Evolutionary conservation across 2,113 vertebrate species (phyloP).

Genomic region (Psettodes erumei): DNA sequence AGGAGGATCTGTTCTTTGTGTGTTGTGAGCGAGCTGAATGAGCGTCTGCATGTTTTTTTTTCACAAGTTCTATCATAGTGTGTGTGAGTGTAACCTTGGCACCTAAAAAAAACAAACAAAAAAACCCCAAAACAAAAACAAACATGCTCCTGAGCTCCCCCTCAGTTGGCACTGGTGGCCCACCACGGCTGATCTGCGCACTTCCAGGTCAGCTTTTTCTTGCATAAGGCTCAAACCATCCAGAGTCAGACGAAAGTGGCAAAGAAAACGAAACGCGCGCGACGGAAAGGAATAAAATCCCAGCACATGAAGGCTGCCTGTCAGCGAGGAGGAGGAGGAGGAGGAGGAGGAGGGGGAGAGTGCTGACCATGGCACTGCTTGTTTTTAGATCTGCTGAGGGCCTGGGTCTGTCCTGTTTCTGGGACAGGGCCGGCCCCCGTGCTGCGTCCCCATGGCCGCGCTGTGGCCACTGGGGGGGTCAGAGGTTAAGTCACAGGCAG

Average conservation of each 20-base stretch:
- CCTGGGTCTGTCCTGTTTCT: conserved; percentile 27
- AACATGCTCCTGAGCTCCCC: conserved; percentile 70
- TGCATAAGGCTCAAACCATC: conserved; percentile 73
- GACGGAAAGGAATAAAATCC: conserved; percentile 58
- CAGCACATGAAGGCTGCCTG: conserved; percentile 53
- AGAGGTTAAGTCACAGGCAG: conserved; percentile 62
- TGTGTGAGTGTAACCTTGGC: conserved; percentile 69
- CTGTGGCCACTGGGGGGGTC: conserved; percentile 34
- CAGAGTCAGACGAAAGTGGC: conserved; percentile 49
- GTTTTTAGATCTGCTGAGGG: conserved; percentile 39
- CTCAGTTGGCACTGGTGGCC: conserved; percentile 64
- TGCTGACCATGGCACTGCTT: conserved; percentile 62
- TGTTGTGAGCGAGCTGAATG: conserved; percentile 36
- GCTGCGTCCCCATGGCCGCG: conserved; percentile 34
- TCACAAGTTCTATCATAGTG: conserved; percentile 37
- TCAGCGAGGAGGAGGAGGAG: conserved; percentile 34
- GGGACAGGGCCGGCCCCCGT: conserved; percentile 18
- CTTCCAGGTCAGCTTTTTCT: conserved; percentile 58
- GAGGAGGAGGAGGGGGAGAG: conserved; percentile 17
- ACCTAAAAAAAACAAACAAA: conserved; percentile 78
- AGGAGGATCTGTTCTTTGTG: conserved; percentile 46
- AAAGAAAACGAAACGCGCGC: conserved; percentile 46
- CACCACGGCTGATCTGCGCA: conserved; percentile 45
- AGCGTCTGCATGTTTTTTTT: conserved; percentile 33
- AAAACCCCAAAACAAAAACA: too few species aligned